Base-by-base conservation (phyloP, 2,797 vertebrate species). In the Gallinago stenura region DNA sequence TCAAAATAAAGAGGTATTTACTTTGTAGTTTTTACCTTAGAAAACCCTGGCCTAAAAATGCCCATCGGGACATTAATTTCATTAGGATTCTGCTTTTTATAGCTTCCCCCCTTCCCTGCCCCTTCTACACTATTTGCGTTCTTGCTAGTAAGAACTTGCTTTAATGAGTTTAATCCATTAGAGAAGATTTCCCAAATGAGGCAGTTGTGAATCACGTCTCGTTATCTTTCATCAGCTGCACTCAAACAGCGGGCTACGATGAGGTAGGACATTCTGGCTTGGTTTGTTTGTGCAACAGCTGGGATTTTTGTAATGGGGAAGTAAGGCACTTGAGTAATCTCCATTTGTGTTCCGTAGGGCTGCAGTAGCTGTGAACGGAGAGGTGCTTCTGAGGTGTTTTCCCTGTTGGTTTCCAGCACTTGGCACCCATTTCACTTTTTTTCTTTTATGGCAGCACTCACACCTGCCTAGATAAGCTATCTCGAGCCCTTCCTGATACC, bases 11-110 rank as follows among this genome's bases (percentile, higher is more conserved):
- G 43, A 41, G 4, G 7, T 62, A 15, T 31, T 45, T 83, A 16
- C 12, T 70, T 89, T 35, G 25, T 28, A 60, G 60, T 26, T 94
- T 94, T 80, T 76, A 25, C 11, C 75, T 89, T 70, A n/a, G 85
- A 64, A n/a, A 6, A 2, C 4, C 4, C 17, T 60, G 28, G 25
- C 12, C 50, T 75, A 39, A 68, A 93, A 79, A 69, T 75, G 21
- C 37, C 77, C 15, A n/a, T 12, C 25, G 39, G 43, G n/a, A 82
- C 43, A 70, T 45, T 33, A 12, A 79, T 37, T 77, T 82, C 39
- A 20, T n/a, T 50, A 54, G 4, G 33, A 81, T 48, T 79, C 84
- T 87, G 25, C 10, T 87, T 79, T 58, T n/a, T 21, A 64, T 37
- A 13, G 5, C 4, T 25, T 13, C 9, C 19, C 14, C 48, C 26